Base-by-base conservation (phyloP, 53 echinoderm and acorn worm species). In the Luidia sarsii region DNA sequence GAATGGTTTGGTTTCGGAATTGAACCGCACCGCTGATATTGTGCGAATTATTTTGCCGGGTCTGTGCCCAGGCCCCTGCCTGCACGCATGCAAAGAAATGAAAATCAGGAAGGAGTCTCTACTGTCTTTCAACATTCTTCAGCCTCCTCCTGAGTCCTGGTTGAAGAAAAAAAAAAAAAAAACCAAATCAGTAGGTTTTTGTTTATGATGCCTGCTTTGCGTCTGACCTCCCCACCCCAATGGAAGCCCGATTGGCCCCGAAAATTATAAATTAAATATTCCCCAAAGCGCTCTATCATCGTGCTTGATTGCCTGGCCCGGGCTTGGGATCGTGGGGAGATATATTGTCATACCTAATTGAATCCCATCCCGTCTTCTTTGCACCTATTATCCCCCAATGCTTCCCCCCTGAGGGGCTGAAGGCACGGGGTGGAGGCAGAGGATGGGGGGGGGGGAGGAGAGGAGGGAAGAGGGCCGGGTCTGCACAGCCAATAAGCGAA, bases 271-370 rank as follows among this genome's bases (percentile, higher is more conserved):
- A 67, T 67, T 67, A 65, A 41, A 65, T 65, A 67, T 32, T 11
- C 23, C 67, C 67, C 22, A 21, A 67, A 67, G 67, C 67, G 27
- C 16, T 38, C 27, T 45, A 67, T 27, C 59, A 53, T 63, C 35
- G 16, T 63, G 63, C 35, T 23, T 67, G 24, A 35, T 27, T 61
- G 60, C 46, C 32, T 19, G 4, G 38, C 74, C 33, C 14, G n/a
- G 31, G 60, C 41, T 9, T 48, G 32, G 19, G 4, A 60, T 31
- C 61, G 10, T 0, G 41, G 6, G 41, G 41, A 41, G 6, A 11
- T 11, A 59, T 77, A 77, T 77, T 77, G 77, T 61, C 77, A 48
- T 28, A 60, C 61, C 61, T 43, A 77, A 77, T 77, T 77, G 43
- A 77, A 61, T 61, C 13, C 61, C 5, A 28, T 39, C 77, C 45